Evolutionary conservation across 2,113 vertebrate species (phyloP).

Genomic region (Gallinago media): DNA sequence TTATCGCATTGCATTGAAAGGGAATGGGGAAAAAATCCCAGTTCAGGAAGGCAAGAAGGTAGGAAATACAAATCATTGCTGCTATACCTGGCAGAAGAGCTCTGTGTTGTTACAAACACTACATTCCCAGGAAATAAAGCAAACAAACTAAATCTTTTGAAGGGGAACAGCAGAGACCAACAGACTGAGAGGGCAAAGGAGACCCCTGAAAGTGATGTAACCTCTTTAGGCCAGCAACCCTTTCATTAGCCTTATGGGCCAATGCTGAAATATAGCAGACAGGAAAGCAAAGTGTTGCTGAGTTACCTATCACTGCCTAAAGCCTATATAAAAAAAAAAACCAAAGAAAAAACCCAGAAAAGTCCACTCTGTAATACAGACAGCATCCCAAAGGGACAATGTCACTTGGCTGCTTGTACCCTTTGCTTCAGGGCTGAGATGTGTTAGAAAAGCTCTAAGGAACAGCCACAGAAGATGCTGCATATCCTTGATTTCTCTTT

Average conservation of each 20-base stretch:
- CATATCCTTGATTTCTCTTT: neutral
- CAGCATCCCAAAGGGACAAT: neutral
- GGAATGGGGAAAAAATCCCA: neutral
- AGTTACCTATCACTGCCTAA: neutral
- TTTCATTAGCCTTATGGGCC: neutral
- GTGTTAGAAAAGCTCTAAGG: slow-evolving; percentile 29
- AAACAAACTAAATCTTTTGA: neutral
- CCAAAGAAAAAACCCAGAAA: rapidly evolving
- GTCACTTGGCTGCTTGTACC: neutral
- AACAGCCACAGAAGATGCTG: neutral
- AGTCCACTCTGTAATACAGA: neutral
- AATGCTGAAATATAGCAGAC: neutral
- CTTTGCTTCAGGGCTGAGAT: neutral
- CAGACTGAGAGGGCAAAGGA: neutral
- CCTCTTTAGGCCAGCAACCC: neutral
- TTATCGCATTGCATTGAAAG: neutral
- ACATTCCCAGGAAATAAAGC: neutral
- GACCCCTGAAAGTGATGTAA: neutral
- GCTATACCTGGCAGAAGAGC: neutral
- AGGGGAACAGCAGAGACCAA: neutral
- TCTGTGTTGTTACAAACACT: neutral
- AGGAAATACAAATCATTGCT: neutral
- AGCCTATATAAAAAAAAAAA: neutral
- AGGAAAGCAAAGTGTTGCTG: neutral
- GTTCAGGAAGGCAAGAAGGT: neutral